Percentiles rank a stretch among this genome's conserved stretches.
phyloP scores from a whole-genome alignment of 1,140 invertebrate genomes.

The Euura saliciscinereae region DNA sequence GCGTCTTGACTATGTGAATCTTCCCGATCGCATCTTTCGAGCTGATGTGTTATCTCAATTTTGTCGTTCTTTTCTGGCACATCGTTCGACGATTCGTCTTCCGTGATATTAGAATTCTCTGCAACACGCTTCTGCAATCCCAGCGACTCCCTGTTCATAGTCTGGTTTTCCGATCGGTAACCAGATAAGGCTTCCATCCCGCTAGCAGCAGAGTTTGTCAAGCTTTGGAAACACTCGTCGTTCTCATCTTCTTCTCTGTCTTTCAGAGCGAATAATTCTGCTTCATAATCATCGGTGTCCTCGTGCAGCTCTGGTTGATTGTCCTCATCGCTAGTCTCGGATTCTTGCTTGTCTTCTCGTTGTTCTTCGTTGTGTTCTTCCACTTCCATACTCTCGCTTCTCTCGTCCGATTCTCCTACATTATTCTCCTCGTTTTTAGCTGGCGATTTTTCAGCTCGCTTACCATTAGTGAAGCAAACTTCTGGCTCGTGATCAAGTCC shows the following conservation, averaged over 20 bases:
- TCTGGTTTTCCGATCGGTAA: neutral
- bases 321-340: constrained; percentile 22
- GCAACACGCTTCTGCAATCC: neutral
- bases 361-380: neutral
- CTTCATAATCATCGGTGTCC: constrained; percentile 4
- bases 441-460: neutral
- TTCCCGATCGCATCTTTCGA: neutral
- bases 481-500: constrained; percentile 20
- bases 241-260: constrained; percentile 21
- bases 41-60: neutral
- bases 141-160: too few relatives aligned
- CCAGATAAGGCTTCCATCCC: neutral
- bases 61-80: neutral
- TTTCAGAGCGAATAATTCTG: constrained; percentile 12
- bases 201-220: constrained; percentile 27
- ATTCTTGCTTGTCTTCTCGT: neutral
- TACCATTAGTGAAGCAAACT: neutral
- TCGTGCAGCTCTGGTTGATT: constrained; percentile 8
- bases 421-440: neutral
- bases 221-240: constrained; percentile 38
- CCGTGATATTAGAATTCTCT: constrained; percentile 11
- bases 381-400: constrained; percentile 8
- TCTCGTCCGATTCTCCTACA: neutral
- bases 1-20: neutral
- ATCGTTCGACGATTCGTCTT: constrained; percentile 1